Base-by-base conservation (phyloP, 2,113 vertebrate genomes). In the Picathartes gymnocephalus region DNA sequence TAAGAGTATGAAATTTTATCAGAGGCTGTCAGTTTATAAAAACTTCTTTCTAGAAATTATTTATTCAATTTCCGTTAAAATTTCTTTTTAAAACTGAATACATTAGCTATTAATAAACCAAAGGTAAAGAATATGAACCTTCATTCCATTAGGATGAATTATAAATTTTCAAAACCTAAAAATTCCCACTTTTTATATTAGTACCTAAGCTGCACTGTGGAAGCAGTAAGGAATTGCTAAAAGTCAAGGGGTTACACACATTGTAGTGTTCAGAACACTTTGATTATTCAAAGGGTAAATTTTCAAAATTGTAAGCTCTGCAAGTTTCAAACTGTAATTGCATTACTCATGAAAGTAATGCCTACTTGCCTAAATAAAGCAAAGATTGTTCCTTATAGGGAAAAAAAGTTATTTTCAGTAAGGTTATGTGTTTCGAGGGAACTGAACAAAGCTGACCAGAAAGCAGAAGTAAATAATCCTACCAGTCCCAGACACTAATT, bases 381-480 rank as follows among this genome's bases (percentile, higher is more conserved):
- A 90, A 73, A 88, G 33, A 57, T 35, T 3, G 6, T 40, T 83
- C 15, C 68, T 86, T 96, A 71, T n/a, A 86, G 81, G 70, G 91
- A 69, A 95, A 97, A 96, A 95, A 97, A 93, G 81, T 94, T 96
- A 96, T 94, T 96, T 96, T 91, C 73, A 58, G 78, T 86, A 80
- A 87, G 64, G 71, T 93, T 88, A 80, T 93, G 44, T 95, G 77
- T 86, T 96, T 65, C 81, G 71, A 64, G 82, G 90, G 57, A 96
- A 94, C 88, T 93, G 91, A 96, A 95, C 81, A 83, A 93, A 91
- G 91, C 39, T 76, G 68, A 95, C 73, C 76, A 97, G 93, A 97
- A 98, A 97, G 95, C 96, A 97, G 96, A 97, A 97, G 95, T 95
- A 80, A 84, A 96, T 90, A 97, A 96, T 96, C 92, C 90, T 97